Percentiles rank a stretch among this genome's conserved stretches.
These are phyloP conservation scores for Halocynthia aurantium DNA, from an alignment of 23 tunicate genomes.

Conservation along the genomic window DNA sequence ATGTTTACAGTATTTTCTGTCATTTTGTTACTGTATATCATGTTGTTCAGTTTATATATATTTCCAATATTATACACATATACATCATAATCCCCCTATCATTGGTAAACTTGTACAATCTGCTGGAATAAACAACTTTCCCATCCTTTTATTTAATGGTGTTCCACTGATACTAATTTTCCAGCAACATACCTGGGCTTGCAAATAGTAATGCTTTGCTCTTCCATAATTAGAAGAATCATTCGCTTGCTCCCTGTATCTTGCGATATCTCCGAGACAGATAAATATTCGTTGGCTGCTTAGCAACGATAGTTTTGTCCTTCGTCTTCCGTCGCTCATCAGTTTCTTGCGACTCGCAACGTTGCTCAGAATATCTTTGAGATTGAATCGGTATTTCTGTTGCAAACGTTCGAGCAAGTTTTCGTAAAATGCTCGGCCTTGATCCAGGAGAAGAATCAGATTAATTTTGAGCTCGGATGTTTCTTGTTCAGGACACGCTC, in stretches of 20 bases:
- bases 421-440: constrained; percentile 70
- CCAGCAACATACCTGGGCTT: constrained; percentile 10
- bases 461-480: constrained; percentile 35
- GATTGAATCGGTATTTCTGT: constrained; percentile 40
- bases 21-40: no score
- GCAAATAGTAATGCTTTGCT: constrained; percentile 51
- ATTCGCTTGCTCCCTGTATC: constrained; percentile 67
- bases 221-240: constrained; percentile 60
- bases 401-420: constrained; percentile 41
- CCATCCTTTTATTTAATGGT: no score
- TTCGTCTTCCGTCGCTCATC: background rate
- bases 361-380: constrained; percentile 47
- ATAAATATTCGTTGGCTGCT: constrained; percentile 57
- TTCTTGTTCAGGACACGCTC: constrained; percentile 40
- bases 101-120: no score
- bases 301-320: constrained; percentile 60
- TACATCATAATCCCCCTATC: no score
- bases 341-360: background rate
- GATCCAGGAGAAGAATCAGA: constrained; percentile 45
- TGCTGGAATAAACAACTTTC: no score
- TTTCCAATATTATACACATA: no score
- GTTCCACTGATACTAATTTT: no score
- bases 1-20: no score
- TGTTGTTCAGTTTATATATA: no score
- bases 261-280: constrained; percentile 72